phyloP scores from a whole-genome alignment of 2,113 vertebrate genomes.

The Pachycephala philippinensis region DNA sequence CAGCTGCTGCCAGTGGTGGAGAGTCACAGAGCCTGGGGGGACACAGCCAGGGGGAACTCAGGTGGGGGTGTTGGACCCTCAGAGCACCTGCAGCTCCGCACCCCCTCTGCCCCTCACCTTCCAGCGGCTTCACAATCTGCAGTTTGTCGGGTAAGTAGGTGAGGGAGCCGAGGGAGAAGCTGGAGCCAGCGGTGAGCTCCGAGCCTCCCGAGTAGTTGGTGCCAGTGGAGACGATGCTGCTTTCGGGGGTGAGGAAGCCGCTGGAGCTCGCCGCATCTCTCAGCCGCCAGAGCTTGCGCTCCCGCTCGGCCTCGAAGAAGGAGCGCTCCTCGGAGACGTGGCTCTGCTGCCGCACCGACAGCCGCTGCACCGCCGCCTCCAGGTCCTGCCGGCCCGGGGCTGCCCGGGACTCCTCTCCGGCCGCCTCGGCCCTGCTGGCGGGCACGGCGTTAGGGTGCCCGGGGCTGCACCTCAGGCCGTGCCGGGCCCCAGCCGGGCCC shows the following conservation, averaged over 20 bases:
- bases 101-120: slow-evolving; percentile 66
- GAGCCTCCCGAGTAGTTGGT: slow-evolving; percentile 79
- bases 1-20: slow-evolving; percentile 89
- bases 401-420: slow-evolving; percentile 51
- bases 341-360: slow-evolving; percentile 78
- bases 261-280: slow-evolving; percentile 72
- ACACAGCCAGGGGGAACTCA: neutral
- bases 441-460: neutral
- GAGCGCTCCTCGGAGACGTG: slow-evolving; percentile 74
- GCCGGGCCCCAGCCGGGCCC: neutral
- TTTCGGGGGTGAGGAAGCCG: slow-evolving; percentile 80
- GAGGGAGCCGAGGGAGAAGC: slow-evolving; percentile 75
- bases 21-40: slow-evolving; percentile 77
- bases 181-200: slow-evolving; percentile 68
- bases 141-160: slow-evolving; percentile 82
- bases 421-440: neutral
- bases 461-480: rapidly evolving
- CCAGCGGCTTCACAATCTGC: slow-evolving; percentile 87
- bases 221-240: slow-evolving; percentile 75
- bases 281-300: slow-evolving; percentile 72
- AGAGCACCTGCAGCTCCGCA: neutral
- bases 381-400: slow-evolving; percentile 80
- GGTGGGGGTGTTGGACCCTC: rapidly evolving
- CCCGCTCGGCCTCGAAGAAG: slow-evolving; percentile 81
- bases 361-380: slow-evolving; percentile 77